Evolutionary conservation across 2,113 vertebrate species (phyloP), one percentile per base, ranked within the genome.

Genomic region (Opisthocomus hoazin): DNA sequence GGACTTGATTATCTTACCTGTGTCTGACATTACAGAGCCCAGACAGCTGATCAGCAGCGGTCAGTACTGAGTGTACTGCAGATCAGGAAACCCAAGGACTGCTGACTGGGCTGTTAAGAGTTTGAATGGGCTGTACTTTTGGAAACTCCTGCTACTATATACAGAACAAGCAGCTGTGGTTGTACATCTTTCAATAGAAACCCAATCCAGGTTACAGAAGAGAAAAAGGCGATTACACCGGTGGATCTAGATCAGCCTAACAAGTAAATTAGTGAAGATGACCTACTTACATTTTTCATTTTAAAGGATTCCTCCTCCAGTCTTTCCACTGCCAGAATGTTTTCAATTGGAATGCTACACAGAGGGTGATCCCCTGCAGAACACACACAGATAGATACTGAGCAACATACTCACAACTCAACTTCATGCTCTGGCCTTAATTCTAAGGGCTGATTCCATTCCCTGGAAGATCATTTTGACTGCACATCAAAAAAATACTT

Each of bases 301-400:
- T 99, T 99, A 97, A 99, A 99, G 63, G 99, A 99, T 96, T 99
- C 99, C 90, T 99, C 99, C 95, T 99, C 99, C 53, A 99, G 98
- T 81, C 98, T 98, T 97, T 99, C 99, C 68, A 99, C 99, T 8
- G 99, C 99, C 97, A 99, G 97, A 95, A 99, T 99, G 97, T 99
- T 99, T 97, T 99, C 99, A 79, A 99, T 99, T 54, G 99, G 99
- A 96, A 99, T 99, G 97, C 98, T 99, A 96, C 98, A 99, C 48
- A 99, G 98, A 51, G 99, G 98, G 39, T 98, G 98, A 96, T 99
- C 99, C 87, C 98, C 99, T 99, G 97, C 36, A 81, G 64, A 78
- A 94, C 34, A 91, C 50, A 95, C 11, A 63, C 51, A 66, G 16
- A 32, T 18, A 84, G 34, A 88, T 57, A 75, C 85, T 84, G 60